phyloP scores from a whole-genome alignment of 1,140 invertebrate species.

The Bombus confusus region DNA sequence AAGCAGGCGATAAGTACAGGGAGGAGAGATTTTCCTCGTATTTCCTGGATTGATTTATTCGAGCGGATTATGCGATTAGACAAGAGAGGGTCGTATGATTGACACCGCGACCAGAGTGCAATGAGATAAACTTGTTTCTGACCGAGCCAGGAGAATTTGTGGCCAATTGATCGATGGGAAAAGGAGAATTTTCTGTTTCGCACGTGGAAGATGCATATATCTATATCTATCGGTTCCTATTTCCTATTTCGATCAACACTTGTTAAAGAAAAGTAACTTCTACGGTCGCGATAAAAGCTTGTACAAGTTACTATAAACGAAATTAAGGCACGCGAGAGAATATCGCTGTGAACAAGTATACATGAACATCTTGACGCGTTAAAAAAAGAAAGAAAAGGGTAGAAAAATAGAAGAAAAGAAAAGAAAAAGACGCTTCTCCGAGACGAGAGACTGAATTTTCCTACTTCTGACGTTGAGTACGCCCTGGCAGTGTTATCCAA shows the following conservation, averaged over 20 bases:
- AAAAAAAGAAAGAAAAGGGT: constrained; percentile 33
- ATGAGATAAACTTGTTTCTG: constrained; percentile 74
- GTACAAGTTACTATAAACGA: not conserved
- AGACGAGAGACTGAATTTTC: constrained; percentile 62
- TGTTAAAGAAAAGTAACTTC: not conserved
- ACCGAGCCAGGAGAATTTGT: constrained; percentile 58
- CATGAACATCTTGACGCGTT: constrained; percentile 36
- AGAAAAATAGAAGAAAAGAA: not conserved
- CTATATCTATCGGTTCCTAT: not conserved
- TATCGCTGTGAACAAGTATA: constrained; percentile 6
- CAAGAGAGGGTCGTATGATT: constrained; percentile 73
- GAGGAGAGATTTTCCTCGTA: constrained; percentile 54
- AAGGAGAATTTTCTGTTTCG: constrained; percentile 26
- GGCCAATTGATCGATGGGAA: constrained; percentile 52
- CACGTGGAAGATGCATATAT: not conserved
- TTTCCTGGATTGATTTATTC: constrained; percentile 69
- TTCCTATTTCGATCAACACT: not conserved
- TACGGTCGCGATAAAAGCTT: not conserved
- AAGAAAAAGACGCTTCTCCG: constrained; percentile 22
- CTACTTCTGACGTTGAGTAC: constrained; percentile 60
- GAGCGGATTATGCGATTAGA: constrained; percentile 74
- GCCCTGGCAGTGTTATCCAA: constrained; percentile 79
- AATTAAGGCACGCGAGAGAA: not conserved
- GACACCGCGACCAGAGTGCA: constrained; percentile 70
- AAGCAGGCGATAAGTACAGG: constrained; percentile 16